Evolutionary conservation across 53 echinoderm and acorn worm genomes (phyloP).

Genomic region (Apostichopus leukothele): DNA sequence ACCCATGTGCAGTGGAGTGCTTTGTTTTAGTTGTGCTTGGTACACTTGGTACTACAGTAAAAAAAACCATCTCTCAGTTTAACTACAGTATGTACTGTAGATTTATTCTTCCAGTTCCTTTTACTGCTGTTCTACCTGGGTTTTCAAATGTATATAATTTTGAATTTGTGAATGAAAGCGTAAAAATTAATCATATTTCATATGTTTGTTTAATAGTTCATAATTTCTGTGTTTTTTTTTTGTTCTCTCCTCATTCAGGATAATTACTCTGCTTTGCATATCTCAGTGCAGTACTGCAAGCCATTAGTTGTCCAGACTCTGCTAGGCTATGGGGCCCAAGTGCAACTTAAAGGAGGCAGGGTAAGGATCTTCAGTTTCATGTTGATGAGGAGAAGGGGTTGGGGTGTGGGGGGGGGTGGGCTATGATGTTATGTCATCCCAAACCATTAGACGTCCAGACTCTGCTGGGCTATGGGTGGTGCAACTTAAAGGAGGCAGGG

Average conservation of each 20-base stretch:
- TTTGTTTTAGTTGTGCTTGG: too few species aligned
- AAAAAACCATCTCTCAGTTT: too few species aligned
- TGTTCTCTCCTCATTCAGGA: conserved; percentile 60
- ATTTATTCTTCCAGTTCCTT: too few species aligned
- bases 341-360: conserved; percentile 89
- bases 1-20: too few species aligned
- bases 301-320: conserved; percentile 89
- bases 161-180: not conserved
- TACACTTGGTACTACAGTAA: too few species aligned
- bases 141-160: not conserved
- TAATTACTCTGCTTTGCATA: conserved; percentile 93
- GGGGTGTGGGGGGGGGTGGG: too few species aligned
- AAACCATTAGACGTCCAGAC: conserved; percentile 71
- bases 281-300: conserved; percentile 95
- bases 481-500: conserved; percentile 79
- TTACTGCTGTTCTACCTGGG: too few species aligned
- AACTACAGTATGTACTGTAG: too few species aligned
- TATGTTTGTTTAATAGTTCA: not conserved
- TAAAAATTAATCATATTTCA: not conserved
- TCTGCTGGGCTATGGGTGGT: conserved; percentile 90
- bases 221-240: not conserved
- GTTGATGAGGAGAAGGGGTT: too few species aligned
- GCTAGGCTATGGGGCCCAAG: conserved; percentile 92
- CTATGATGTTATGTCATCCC: too few species aligned
- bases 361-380: conserved; percentile 35